phyloP scores from a whole-genome alignment of 1,140 invertebrate species.

The Eurosta solidaginis region DNA sequence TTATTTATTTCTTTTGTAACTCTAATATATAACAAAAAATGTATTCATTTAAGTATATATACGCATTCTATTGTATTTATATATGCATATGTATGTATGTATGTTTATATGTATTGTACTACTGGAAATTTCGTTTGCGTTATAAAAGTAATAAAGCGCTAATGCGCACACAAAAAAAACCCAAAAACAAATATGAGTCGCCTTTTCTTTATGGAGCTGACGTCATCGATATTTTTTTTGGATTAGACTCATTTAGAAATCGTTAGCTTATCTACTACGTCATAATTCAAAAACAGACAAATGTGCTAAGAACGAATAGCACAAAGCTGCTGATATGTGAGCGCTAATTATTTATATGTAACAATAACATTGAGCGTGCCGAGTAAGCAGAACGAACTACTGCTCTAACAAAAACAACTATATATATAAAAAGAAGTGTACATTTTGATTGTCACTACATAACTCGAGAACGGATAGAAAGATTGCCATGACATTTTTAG shows the following conservation, averaged over 20 bases:
- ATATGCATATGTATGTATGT: not conserved
- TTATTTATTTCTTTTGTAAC: not conserved
- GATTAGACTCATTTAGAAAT: not conserved
- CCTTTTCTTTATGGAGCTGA: not conserved
- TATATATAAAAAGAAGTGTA: too few relatives aligned
- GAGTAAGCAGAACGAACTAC: too few relatives aligned
- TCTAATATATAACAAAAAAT: too few relatives aligned
- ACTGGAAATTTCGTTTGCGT: not conserved
- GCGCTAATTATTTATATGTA: too few relatives aligned
- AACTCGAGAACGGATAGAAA: too few relatives aligned
- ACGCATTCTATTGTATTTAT: not conserved
- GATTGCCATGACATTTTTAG: too few relatives aligned
- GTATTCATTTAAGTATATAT: too few relatives aligned
- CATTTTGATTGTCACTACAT: too few relatives aligned
- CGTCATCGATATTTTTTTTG: not conserved
- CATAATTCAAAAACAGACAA: not conserved
- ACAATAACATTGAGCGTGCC: too few relatives aligned
- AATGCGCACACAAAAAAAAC: not conserved
- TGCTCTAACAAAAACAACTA: too few relatives aligned
- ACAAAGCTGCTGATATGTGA: too few relatives aligned
- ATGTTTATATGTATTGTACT: not conserved
- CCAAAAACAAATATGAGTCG: not conserved
- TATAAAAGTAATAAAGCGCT: slow-evolving; percentile 17
- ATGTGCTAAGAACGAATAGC: not conserved
- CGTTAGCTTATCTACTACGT: not conserved